Evolutionary conservation across 2,113 vertebrate species (phyloP).

Genomic region (Petaurus breviceps): DNA sequence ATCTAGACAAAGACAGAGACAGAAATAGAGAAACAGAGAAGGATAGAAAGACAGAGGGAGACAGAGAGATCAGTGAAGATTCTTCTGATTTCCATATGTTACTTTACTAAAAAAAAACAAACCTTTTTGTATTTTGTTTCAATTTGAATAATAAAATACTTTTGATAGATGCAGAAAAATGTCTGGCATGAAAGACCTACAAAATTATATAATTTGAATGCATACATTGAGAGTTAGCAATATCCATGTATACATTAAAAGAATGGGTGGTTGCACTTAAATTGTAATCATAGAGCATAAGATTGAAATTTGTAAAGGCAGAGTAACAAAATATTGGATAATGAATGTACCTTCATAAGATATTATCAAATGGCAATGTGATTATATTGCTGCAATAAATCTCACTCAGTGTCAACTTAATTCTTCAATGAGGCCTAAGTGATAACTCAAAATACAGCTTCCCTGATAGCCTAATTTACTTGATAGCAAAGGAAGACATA

Average conservation of each 20-base stretch:
- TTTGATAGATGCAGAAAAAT: background rate
- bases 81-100: background rate
- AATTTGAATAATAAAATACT: background rate
- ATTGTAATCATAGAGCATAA: slow-evolving; percentile 4
- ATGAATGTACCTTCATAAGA: background rate
- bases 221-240: background rate
- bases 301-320: background rate
- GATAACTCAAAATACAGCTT: background rate
- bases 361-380: slow-evolving; percentile 20
- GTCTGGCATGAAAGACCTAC: background rate
- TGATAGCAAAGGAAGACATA: background rate
- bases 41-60: background rate
- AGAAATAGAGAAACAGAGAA: background rate
- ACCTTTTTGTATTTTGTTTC: background rate
- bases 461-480: background rate
- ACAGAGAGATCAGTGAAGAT: background rate
- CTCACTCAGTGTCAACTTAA: slow-evolving; percentile 35
- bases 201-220: background rate
- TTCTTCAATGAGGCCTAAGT: background rate
- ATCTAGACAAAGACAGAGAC: background rate
- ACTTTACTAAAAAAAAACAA: background rate
- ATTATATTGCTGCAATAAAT: slow-evolving; percentile 49
- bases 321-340: background rate
- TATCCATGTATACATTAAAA: background rate
- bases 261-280: background rate